phyloP scores from a whole-genome alignment of 2,888 invertebrate genomes.

The Dasysyrphus tricinctus region DNA sequence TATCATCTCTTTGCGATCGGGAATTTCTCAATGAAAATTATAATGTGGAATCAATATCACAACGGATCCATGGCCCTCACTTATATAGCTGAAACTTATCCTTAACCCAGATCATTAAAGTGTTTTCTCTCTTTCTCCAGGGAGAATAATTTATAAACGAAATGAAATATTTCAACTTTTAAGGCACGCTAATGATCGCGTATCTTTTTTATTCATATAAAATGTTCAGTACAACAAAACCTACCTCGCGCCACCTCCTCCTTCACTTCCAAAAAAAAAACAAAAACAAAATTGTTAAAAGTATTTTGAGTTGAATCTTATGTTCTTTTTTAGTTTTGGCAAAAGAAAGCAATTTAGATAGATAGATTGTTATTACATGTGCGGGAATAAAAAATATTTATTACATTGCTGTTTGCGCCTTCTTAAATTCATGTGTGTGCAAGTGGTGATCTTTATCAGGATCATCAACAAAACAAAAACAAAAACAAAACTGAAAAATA shows the following conservation, averaged over 20 bases:
- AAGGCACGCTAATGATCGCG: slow-evolving; percentile 35
- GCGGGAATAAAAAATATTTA: slow-evolving; percentile 54
- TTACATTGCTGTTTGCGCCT: slow-evolving; percentile 52
- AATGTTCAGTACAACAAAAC: slow-evolving; percentile 37
- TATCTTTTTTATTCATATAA: slow-evolving; percentile 31
- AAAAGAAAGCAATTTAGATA: slow-evolving; percentile 76
- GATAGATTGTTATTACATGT: slow-evolving; percentile 71
- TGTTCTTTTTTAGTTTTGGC: slow-evolving; percentile 50
- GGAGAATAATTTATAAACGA: slow-evolving; percentile 17
- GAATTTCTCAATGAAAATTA: slow-evolving; percentile 61
- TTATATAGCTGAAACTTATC: slow-evolving; percentile 50
- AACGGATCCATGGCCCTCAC: slow-evolving; percentile 23
- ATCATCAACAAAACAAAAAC: slow-evolving; percentile 25
- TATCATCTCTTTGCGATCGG: slow-evolving; percentile 64
- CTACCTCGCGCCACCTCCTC: slow-evolving; percentile 42
- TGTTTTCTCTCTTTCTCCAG: slow-evolving; percentile 53
- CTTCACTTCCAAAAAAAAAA: slow-evolving; percentile 27
- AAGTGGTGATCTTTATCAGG: slow-evolving; percentile 73
- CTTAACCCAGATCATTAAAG: slow-evolving; percentile 57
- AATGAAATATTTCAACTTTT: slow-evolving; percentile 16
- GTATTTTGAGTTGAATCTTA: slow-evolving; percentile 1
- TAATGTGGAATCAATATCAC: slow-evolving; percentile 64
- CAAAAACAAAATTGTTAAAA: too few relatives aligned
- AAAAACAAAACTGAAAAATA: background rate
- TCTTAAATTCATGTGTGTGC: slow-evolving; percentile 39